phyloP scores from a whole-genome alignment of 2,113 vertebrate genomes.

The Cinclus cinclus region DNA sequence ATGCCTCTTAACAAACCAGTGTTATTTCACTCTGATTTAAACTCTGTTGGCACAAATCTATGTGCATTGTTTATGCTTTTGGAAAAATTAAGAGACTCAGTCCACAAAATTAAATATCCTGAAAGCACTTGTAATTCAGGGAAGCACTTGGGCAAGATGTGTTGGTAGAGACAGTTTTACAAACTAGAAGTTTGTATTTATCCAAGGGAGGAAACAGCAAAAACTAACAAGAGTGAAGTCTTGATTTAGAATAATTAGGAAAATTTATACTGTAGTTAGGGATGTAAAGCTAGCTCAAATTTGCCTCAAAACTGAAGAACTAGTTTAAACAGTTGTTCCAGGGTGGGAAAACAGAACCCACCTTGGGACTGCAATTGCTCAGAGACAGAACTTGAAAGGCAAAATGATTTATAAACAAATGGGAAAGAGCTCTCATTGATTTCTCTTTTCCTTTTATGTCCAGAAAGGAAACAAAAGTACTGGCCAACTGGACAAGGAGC shows the following conservation, averaged over 20 bases:
- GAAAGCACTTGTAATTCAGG: background rate
- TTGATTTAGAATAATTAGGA: background rate
- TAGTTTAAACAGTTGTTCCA: background rate
- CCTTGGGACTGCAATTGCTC: background rate
- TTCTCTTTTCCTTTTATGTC: background rate
- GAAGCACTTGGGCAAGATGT: background rate
- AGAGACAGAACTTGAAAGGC: background rate
- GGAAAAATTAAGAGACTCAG: background rate
- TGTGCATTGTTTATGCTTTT: accelerated
- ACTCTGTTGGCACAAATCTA: background rate
- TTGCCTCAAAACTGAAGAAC: background rate
- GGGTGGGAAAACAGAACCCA: background rate
- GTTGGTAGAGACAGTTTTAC: background rate
- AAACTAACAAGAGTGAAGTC: background rate
- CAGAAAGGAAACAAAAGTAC: conserved; percentile 25
- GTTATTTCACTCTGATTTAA: accelerated
- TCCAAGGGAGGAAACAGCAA: background rate
- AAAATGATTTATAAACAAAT: conserved; percentile 27
- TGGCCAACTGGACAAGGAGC: background rate
- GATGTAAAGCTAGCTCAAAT: background rate
- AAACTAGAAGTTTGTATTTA: background rate
- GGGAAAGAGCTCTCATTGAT: background rate
- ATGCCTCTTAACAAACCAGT: accelerated
- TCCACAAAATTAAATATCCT: background rate
- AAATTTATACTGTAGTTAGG: background rate